A percentile compares a stretch with the other conserved stretches of the same genome.
Evolutionary conservation across 1,140 invertebrate genomes (phyloP).

Genomic region (Stegodyphus mimosarum): DNA sequence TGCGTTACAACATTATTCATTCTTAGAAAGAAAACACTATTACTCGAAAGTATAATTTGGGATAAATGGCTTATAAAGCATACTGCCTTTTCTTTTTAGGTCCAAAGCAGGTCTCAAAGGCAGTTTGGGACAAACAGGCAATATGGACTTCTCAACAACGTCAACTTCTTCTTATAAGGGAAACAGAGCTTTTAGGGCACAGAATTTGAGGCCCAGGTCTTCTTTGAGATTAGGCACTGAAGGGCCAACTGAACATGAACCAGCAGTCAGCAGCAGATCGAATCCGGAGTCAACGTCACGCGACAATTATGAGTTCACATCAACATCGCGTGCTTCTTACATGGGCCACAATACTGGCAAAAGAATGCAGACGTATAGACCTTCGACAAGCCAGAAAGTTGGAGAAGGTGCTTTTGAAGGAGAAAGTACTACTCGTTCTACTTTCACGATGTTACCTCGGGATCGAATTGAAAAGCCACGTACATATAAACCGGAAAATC

Average conservation of each 20-base stretch:
- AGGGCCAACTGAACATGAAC: not conserved
- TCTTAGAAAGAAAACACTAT: no score
- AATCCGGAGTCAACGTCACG: constrained; percentile 3
- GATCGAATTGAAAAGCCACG: constrained; percentile 17
- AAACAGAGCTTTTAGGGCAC: not conserved
- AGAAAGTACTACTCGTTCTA: constrained; percentile 24
- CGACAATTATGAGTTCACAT: not conserved
- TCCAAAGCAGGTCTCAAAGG: constrained; percentile 24
- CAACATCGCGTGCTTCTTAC: constrained; percentile 29
- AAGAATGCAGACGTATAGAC: constrained; percentile 21
- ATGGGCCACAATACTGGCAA: not conserved
- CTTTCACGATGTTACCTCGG: constrained; percentile 12
- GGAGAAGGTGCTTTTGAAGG: constrained; percentile 48
- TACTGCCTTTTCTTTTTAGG: not conserved
- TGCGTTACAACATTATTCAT: no score
- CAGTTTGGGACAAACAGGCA: constrained; percentile 18
- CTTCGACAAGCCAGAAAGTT: constrained; percentile 51
- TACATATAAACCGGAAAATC: constrained; percentile 3
- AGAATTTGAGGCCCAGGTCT: constrained; percentile 26
- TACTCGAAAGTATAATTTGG: no score
- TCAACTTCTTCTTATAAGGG: constrained; percentile 15
- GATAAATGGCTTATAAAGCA: no score
- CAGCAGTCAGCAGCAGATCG: constrained; percentile 11
- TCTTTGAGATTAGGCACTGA: constrained; percentile 27
- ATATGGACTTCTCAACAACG: constrained; percentile 44